Evolutionary conservation across 2,888 invertebrate genomes (phyloP), one percentile per base, ranked within the genome.

Genomic region (Microplitis deprimator): DNA sequence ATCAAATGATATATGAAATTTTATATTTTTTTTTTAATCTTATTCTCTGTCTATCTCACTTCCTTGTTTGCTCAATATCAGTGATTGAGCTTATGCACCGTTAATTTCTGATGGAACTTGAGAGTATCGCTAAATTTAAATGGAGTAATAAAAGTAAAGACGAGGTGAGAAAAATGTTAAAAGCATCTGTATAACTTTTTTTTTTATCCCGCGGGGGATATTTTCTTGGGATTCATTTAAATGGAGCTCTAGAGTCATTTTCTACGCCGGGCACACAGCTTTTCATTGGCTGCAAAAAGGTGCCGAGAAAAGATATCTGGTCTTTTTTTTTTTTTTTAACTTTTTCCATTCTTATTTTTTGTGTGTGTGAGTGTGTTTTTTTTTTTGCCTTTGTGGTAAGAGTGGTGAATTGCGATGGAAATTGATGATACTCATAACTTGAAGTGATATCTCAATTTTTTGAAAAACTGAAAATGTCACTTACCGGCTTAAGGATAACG

Each of bases 341-440:
- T 50, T 50, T 13, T 50, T 3, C 50, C 50, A 29, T 29, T 29
- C 29, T 29, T 29, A 29, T 20, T 38, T 67, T 38, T 65, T 73
- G 16, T 13, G 65, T 29, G 50, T 1, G 50, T 73, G 16, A 1
- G 65, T 29, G 50, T 1, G 50, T 17, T 16, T 50, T 29, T 65
- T 59, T 38, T 67, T 59, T 50, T 65, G n/a, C 39, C 13, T n/a
- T 38, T 39, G 8, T 8, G 39, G 61, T 13, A 7, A 50, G n/a
- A 65, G 7, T 50, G 41, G 20, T 29, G 67, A 73, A 68, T 16
- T 29, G 59, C 62, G 82, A 84, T 85, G 84, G 81, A 81, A 86
- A 87, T 87, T 85, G 86, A 87, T 84, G 84, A 80, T 73, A 78
- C 82, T 81, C 83, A 83, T 85, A 85, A 85, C 83, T 87, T 83